Percentiles rank a stretch among this genome's conserved stretches.
These are phyloP conservation scores for Luperina nickerlii DNA, from an alignment of 2,888 invertebrate genomes.

Conservation along the genomic window DNA sequence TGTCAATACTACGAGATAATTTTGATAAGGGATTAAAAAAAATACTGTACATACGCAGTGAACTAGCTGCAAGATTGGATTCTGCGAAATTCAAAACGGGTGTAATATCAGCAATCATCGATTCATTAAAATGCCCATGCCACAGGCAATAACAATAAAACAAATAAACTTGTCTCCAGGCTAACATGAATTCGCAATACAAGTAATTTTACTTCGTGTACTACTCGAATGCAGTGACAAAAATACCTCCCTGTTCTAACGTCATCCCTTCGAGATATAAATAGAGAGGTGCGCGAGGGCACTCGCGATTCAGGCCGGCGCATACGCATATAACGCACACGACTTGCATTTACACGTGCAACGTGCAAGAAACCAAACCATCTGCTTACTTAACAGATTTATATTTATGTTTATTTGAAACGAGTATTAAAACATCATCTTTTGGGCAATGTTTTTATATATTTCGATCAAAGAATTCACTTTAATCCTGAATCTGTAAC, in stretches of 20 bases:
- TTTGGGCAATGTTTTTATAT: constrained; percentile 51
- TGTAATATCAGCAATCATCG: constrained; percentile 8
- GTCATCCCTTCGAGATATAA: constrained; percentile 80
- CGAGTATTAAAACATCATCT: constrained; percentile 55
- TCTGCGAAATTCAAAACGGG: neutral
- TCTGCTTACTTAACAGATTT: constrained; percentile 62
- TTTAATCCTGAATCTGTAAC: constrained; percentile 17
- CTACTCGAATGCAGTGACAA: constrained; percentile 65
- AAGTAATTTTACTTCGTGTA: constrained; percentile 56
- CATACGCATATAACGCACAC: constrained; percentile 66
- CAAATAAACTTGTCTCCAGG: constrained; percentile 25
- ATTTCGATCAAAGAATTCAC: constrained; percentile 45
- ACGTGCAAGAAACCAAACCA: constrained; percentile 60
- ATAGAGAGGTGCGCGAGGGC: constrained; percentile 75
- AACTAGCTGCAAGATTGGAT: neutral
- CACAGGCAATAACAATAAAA: constrained; percentile 23
- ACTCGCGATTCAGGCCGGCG: constrained; percentile 82
- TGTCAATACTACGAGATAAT: neutral
- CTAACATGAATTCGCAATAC: constrained; percentile 48
- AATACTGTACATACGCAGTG: neutral
- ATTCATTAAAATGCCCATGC: constrained; percentile 18
- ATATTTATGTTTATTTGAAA: constrained; percentile 57
- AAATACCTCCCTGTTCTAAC: constrained; percentile 76
- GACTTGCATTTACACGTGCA: constrained; percentile 68
- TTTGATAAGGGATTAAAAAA: neutral